These are phyloP conservation scores for Bombus sylvicola DNA, from an alignment of 1,140 invertebrate genomes.

Conservation along the genomic window DNA sequence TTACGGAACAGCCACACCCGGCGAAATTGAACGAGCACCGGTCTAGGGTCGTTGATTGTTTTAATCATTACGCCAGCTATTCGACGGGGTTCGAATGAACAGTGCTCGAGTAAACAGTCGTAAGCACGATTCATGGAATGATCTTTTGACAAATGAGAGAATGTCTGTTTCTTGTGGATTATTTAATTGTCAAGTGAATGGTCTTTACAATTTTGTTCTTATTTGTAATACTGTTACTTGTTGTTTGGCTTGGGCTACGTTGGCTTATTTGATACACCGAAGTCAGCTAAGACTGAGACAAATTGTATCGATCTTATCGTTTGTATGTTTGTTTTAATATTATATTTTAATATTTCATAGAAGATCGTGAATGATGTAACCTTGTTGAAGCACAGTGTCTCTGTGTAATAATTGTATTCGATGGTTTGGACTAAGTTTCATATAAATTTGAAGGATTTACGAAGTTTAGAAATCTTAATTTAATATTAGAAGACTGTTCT, in stretches of 20 bases:
- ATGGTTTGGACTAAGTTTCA: too few relatives aligned
- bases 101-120: neutral
- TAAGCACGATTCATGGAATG: neutral
- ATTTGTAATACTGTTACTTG: neutral
- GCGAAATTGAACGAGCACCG: constrained; percentile 18
- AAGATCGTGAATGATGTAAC: too few relatives aligned
- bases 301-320: too few relatives aligned
- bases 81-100: neutral
- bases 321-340: too few relatives aligned
- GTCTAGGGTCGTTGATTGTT: constrained; percentile 1
- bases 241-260: neutral
- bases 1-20: neutral
- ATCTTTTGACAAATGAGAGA: neutral
- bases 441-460: too few relatives aligned
- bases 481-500: too few relatives aligned
- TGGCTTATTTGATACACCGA: neutral
- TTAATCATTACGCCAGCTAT: constrained; percentile 2
- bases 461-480: too few relatives aligned
- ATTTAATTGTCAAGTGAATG: neutral
- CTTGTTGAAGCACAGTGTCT: too few relatives aligned
- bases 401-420: too few relatives aligned
- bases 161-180: neutral
- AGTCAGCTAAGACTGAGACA: too few relatives aligned
- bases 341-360: too few relatives aligned
- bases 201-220: neutral